These are phyloP conservation scores for Hystrix cristata DNA, from an alignment of 2,113 vertebrate species.

Conservation along the genomic window DNA sequence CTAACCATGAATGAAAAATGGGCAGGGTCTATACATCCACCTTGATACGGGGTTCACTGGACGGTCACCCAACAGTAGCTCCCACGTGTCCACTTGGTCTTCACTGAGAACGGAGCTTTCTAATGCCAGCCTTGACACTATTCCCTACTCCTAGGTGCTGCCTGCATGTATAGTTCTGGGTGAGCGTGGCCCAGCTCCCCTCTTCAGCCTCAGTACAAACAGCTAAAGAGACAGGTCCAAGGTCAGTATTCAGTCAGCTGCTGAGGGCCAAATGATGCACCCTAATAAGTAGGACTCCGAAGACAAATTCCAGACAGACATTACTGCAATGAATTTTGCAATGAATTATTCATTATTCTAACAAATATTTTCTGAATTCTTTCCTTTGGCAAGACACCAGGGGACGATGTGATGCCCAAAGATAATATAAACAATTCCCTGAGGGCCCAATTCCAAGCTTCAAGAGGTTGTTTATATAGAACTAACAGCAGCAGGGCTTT, in stretches of 20 bases:
- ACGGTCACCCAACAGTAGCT: not conserved
- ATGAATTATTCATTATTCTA: conserved; percentile 62
- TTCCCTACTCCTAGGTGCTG: not conserved
- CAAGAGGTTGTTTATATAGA: not conserved
- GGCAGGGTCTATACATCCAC: not conserved
- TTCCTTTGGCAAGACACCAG: conserved; percentile 63
- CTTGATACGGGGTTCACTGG: not conserved
- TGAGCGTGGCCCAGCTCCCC: not conserved
- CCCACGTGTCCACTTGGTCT: too few relatives aligned
- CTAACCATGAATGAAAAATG: not conserved
- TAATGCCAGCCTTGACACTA: not conserved
- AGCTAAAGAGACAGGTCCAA: not conserved
- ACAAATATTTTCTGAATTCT: conserved; percentile 73
- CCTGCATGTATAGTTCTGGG: fast-evolving
- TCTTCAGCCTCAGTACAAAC: not conserved
- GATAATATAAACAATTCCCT: conserved; percentile 60
- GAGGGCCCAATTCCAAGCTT: conserved; percentile 44
- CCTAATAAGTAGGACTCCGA: not conserved
- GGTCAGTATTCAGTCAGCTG: not conserved
- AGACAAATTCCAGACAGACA: conserved; percentile 43
- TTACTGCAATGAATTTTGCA: conserved; percentile 15
- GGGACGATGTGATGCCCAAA: not conserved
- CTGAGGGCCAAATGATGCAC: not conserved
- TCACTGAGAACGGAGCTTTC: not conserved
- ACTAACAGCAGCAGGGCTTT: conserved; percentile 5